Evolutionary conservation across 53 echinoderm and acorn worm genomes (phyloP).

Genomic region (Holothuria scabra): DNA sequence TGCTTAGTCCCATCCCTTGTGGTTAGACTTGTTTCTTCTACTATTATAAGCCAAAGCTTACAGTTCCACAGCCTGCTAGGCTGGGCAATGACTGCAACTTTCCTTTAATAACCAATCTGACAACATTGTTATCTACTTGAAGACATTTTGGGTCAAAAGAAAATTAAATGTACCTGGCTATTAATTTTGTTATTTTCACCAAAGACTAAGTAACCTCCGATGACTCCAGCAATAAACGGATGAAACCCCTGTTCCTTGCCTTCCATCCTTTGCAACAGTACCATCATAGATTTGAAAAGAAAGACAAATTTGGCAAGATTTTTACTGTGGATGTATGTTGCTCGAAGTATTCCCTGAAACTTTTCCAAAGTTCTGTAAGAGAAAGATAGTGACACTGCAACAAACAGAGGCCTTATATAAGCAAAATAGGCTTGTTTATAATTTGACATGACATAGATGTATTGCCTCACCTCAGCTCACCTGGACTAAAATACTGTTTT

Average conservation of each 20-base stretch:
- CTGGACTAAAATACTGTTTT: too few species aligned
- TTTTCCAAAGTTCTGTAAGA: slow-evolving; percentile 73
- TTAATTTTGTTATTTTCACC: slow-evolving; percentile 97
- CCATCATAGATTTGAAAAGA: slow-evolving; percentile 83
- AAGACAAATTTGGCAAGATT: slow-evolving; percentile 94
- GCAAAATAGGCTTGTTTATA: too few species aligned
- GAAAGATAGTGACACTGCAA: neutral
- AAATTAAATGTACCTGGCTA: slow-evolving; percentile 70
- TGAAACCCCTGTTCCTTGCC: slow-evolving; percentile 75
- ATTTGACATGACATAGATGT: too few species aligned
- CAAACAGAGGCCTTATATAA: neutral
- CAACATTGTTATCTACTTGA: too few species aligned
- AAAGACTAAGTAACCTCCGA: slow-evolving; percentile 92
- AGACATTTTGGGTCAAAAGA: too few species aligned
- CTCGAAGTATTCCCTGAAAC: slow-evolving; percentile 69
- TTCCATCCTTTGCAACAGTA: slow-evolving; percentile 73
- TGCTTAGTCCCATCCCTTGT: too few species aligned
- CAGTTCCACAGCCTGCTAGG: too few species aligned
- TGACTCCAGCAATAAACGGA: slow-evolving; percentile 83
- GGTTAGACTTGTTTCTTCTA: too few species aligned
- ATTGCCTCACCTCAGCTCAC: too few species aligned
- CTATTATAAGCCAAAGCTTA: too few species aligned
- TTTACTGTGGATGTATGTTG: slow-evolving; percentile 84
- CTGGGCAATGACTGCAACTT: too few species aligned
- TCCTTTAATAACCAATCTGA: too few species aligned